These are phyloP conservation scores for Todiramphus chloris DNA, from an alignment of 2,113 vertebrate genomes.

Conservation along the genomic window DNA sequence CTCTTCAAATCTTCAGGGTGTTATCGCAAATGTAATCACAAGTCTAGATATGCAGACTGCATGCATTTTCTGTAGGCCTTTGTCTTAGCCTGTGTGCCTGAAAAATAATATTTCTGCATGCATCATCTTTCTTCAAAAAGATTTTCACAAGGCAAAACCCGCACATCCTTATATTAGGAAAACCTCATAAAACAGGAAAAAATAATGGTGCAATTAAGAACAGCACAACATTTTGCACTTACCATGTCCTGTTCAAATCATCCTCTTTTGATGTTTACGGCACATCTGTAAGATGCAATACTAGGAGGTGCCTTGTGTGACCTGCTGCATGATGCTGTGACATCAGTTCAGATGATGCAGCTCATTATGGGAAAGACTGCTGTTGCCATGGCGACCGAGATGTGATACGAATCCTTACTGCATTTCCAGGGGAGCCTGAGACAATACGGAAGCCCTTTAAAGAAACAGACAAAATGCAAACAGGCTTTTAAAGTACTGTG, in stretches of 20 bases:
- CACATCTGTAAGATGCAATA: slow-evolving; percentile 85
- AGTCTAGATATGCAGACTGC: slow-evolving; percentile 38
- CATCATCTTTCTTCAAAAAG: slow-evolving; percentile 67
- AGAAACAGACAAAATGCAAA: slow-evolving; percentile 76
- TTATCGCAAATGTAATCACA: slow-evolving; percentile 20
- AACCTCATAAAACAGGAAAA: slow-evolving; percentile 36
- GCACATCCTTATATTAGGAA: slow-evolving; percentile 54
- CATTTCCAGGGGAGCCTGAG: slow-evolving; percentile 85
- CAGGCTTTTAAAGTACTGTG: slow-evolving; percentile 44
- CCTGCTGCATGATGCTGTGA: slow-evolving; percentile 93
- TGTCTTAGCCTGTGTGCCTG: slow-evolving; percentile 75
- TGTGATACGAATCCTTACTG: slow-evolving; percentile 89
- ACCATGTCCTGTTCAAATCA: slow-evolving; percentile 87
- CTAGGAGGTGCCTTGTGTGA: slow-evolving; percentile 85
- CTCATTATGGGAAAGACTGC: slow-evolving; percentile 91
- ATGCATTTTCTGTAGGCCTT: slow-evolving; percentile 72
- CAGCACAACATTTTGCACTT: slow-evolving; percentile 71
- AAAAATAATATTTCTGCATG: slow-evolving; percentile 75
- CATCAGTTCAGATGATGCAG: slow-evolving; percentile 95
- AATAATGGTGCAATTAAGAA: slow-evolving; percentile 40
- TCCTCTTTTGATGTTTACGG: slow-evolving; percentile 83
- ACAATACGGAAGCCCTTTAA: slow-evolving; percentile 82
- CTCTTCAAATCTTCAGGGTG: slow-evolving; percentile 4
- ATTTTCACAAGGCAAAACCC: slow-evolving; percentile 74
- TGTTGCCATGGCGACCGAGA: slow-evolving; percentile 93